Conservation (phyloP, 2,113 vertebrate species). For the Melanotaenia duboulayi region DNA sequence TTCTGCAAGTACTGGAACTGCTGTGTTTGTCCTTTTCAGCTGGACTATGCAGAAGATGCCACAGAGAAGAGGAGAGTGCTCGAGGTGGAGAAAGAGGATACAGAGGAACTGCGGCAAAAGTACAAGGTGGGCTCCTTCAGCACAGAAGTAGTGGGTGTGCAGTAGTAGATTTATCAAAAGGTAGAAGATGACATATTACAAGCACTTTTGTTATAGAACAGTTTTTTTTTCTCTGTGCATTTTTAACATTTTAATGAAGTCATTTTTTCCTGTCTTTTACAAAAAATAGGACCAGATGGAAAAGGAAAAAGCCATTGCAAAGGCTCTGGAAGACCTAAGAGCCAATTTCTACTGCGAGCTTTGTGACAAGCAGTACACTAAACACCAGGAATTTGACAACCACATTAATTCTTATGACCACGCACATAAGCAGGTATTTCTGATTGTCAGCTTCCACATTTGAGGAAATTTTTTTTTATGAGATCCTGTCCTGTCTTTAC, state of each 20-base stretch:
- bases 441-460: neutral
- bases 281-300: conserved; percentile 91
- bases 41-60: conserved; percentile 98
- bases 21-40: conserved; percentile 75
- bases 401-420: conserved; percentile 99
- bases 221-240: neutral
- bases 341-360: conserved; percentile 99
- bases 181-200: neutral
- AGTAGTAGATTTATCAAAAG: neutral
- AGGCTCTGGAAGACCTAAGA: conserved; percentile 96
- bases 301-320: conserved; percentile 98
- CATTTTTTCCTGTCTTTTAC: neutral
- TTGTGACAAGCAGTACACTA: conserved; percentile 99
- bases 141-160: neutral
- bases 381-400: conserved; percentile 99
- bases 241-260: neutral
- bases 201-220: neutral
- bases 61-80: conserved; percentile 96
- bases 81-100: conserved; percentile 99
- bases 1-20: conserved; percentile 10
- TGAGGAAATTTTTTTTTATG: neutral
- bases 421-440: conserved; percentile 95
- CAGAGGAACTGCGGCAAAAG: conserved; percentile 96
- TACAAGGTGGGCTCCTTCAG: conserved; percentile 87
- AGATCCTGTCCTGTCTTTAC: neutral